These are phyloP conservation scores for Pelobates fuscus DNA, from an alignment of 2,113 vertebrate species.

Conservation along the genomic window DNA sequence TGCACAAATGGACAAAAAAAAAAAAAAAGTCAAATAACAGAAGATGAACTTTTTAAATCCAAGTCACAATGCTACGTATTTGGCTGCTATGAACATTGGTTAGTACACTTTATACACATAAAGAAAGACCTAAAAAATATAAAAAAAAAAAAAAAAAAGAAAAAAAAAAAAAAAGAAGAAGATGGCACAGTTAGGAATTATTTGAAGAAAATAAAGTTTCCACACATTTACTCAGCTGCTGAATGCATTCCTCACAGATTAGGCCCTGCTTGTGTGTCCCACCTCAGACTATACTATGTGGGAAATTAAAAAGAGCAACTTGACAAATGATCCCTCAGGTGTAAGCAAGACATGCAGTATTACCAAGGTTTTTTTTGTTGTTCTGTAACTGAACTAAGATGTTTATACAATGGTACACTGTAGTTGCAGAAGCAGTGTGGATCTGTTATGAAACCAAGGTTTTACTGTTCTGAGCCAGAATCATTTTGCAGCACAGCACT, in stretches of 20 bases:
- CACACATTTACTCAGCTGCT: conserved; percentile 58
- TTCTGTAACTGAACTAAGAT: conserved; percentile 50
- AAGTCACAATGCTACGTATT: conserved; percentile 59
- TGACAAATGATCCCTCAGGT: conserved; percentile 58
- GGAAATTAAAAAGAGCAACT: conserved; percentile 42
- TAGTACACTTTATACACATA: conserved; percentile 61
- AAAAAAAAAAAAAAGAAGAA: conserved; percentile 51
- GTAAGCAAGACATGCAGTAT: conserved; percentile 57
- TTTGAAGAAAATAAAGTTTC: conserved; percentile 62
- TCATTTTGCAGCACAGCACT: conserved; percentile 50
- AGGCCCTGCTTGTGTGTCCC: conserved; percentile 61
- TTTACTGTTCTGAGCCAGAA: conserved; percentile 50
- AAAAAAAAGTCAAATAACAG: conserved; percentile 51
- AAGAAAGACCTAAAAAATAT: conserved; percentile 48
- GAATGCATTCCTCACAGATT: conserved; percentile 63
- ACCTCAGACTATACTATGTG: conserved; percentile 51
- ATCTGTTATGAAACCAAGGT: conserved; percentile 51
- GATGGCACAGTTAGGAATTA: conserved; percentile 52
- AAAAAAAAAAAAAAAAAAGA: conserved; percentile 46
- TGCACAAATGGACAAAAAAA: conserved; percentile 61
- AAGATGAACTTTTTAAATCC: conserved; percentile 56
- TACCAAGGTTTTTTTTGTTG: conserved; percentile 53
- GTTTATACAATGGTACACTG: conserved; percentile 36
- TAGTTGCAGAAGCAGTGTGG: conserved; percentile 51
- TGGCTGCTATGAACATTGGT: conserved; percentile 65